Conservation (phyloP, 2,888 invertebrate genomes). For the Tryphoninae sp. region DNA sequence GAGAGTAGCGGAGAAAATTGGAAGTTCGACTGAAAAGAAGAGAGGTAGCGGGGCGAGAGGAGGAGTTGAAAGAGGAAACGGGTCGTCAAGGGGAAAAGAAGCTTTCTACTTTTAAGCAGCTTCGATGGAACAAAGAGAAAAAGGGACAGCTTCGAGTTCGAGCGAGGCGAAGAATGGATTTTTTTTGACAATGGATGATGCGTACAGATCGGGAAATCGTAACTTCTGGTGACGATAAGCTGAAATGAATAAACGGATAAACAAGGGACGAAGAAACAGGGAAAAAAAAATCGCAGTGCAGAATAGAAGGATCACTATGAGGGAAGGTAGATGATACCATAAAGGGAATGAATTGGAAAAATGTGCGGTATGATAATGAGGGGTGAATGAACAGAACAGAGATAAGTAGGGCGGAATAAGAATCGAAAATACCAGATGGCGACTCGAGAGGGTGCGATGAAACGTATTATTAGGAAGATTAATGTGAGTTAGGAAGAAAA, state of each 20-base stretch:
- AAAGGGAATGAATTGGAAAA: not conserved
- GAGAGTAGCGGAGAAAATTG: not conserved
- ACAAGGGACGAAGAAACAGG: slow-evolving; percentile 22
- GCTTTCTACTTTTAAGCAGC: not conserved
- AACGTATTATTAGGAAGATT: not conserved
- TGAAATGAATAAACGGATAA: slow-evolving; percentile 18
- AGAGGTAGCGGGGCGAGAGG: not conserved
- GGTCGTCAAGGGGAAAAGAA: slow-evolving; percentile 7
- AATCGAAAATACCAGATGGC: too few relatives aligned
- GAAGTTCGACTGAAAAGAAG: slow-evolving; percentile 16
- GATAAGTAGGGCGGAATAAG: too few relatives aligned
- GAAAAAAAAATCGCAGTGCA: not conserved
- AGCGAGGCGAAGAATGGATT: slow-evolving; percentile 19
- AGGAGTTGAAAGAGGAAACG: not conserved
- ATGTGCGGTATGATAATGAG: not conserved
- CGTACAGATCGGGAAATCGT: not conserved
- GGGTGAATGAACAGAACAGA: too few relatives aligned
- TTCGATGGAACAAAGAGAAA: slow-evolving; percentile 1
- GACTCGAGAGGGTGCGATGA: not conserved
- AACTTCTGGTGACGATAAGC: slow-evolving; percentile 8
- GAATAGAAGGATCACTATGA: slow-evolving; percentile 9
- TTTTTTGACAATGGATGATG: slow-evolving; percentile 24
- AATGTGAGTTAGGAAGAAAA: not conserved
- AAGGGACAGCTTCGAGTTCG: not conserved
- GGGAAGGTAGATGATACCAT: not conserved